A percentile compares a stretch with the other conserved stretches of the same genome.
These are phyloP conservation scores for Drosophila subobscura DNA, from an alignment of 1,140 invertebrate species.

Conservation along the genomic window DNA sequence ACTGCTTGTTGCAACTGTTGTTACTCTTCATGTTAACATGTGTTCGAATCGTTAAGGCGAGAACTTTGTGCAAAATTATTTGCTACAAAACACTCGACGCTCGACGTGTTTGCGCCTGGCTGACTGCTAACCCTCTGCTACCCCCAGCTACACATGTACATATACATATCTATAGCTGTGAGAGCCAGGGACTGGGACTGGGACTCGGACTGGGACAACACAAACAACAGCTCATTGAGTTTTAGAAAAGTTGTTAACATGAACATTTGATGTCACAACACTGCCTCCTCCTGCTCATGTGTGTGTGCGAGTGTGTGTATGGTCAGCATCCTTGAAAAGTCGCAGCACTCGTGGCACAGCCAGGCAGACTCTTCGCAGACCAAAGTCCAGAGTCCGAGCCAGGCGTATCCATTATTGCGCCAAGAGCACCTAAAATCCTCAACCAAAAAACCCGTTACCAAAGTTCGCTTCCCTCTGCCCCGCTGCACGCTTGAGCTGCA, in stretches of 20 bases:
- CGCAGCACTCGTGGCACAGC: constrained; percentile 11
- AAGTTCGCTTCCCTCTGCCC: constrained; percentile 6
- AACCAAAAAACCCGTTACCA: constrained; percentile 40
- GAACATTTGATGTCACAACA: constrained; percentile 82
- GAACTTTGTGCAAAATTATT: constrained; percentile 82
- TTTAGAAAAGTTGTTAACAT: constrained; percentile 81
- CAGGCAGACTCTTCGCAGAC: constrained; percentile 1
- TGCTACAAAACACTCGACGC: constrained; percentile 75
- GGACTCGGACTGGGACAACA: constrained; percentile 53
- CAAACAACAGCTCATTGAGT: constrained; percentile 82
- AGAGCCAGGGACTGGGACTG: constrained; percentile 2
- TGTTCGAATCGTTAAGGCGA: constrained; percentile 81
- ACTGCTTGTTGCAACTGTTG: constrained; percentile 56
- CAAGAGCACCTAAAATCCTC: constrained; percentile 41
- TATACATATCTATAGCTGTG: too few species aligned
- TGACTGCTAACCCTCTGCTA: constrained; percentile 16
- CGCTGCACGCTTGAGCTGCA: too few species aligned
- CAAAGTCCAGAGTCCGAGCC: constrained; percentile 31
- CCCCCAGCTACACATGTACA: not conserved
- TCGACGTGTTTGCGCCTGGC: constrained; percentile 69
- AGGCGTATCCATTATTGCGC: constrained; percentile 65
- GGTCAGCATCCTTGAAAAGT: constrained; percentile 44
- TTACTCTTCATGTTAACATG: constrained; percentile 78
- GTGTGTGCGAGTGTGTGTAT: constrained; percentile 9
- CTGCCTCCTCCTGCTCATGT: constrained; percentile 22